Conservation (phyloP, 2,113 vertebrate genomes). For the Cromileptes altivelis region DNA sequence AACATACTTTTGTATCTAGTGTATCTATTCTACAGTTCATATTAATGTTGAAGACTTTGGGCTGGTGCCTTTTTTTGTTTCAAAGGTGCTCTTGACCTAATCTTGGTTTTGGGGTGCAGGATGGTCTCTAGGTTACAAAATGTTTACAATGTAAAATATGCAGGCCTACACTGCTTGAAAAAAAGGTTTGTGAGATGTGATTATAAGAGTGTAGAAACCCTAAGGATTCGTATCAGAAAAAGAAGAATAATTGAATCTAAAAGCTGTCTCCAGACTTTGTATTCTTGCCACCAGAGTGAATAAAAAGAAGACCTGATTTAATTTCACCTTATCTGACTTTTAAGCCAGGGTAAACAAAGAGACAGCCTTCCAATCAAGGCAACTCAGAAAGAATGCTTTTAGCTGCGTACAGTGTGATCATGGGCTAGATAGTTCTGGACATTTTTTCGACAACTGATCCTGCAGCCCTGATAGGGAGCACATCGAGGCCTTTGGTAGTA, state of each 20-base stretch:
- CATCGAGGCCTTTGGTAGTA: constrained; percentile 17
- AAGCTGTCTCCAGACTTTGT: not conserved
- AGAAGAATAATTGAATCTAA: constrained; percentile 9
- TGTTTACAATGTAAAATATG: not conserved
- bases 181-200: not conserved
- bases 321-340: constrained; percentile 27
- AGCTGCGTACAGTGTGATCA: constrained; percentile 3
- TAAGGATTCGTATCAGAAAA: not conserved
- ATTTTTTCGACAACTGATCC: constrained; percentile 30
- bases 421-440: constrained; percentile 28
- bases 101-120: not conserved
- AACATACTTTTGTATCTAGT: not conserved
- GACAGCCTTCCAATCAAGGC: constrained; percentile 7
- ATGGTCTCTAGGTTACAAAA: not conserved
- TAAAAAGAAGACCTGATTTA: constrained; percentile 13
- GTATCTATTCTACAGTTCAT: not conserved
- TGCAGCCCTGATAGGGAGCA: constrained; percentile 28
- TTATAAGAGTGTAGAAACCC: not conserved
- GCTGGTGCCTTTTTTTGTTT: too few relatives aligned
- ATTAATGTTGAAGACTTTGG: not conserved
- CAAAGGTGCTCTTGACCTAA: not conserved
- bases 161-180: not conserved
- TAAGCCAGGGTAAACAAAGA: not conserved
- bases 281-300: constrained; percentile 3
- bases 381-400: constrained; percentile 12